Evolutionary conservation across 2,888 invertebrate genomes (phyloP), one percentile per base, ranked within the genome.

Genomic region (Poecilobothrus nobilitatus): DNA sequence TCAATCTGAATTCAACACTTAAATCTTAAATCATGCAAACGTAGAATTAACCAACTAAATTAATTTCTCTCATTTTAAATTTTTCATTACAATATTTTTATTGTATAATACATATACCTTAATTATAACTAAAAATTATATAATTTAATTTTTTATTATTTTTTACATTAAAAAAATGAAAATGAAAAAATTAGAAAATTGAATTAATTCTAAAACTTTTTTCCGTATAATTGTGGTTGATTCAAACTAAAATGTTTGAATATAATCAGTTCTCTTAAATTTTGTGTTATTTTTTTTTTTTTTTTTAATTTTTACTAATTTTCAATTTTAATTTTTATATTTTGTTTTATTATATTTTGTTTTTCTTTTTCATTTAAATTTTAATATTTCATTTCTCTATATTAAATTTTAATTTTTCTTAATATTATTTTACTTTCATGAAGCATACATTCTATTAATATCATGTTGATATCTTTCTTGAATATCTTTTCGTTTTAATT

Each of bases 401-500:
- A 18, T 34, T n/a, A 18, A 18, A 9, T 65, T 37, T 20, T 37
- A 34, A 37, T 15, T 37, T n/a, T 20, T 9, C n/a, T 34, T 65
- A n/a, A 65, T 7, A 18, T 65, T n/a, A 65, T 9, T 34, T 37
- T n/a, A 78, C 73, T 85, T 85, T 92, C 92, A 93, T 86, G 92
- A 93, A 71, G 92, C 91, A 83, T 97, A 97, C 93, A 97, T 94
- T 75, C 91, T 86, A 80, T 92, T 92, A 78, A 97, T 94, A 83
- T 95, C 94, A 74, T 91, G 89, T 83, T 94, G 90, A 86, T 96
- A 98, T 75, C 90, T 87, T 74, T 94, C 92, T 83, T 97, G 94
- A 76, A 98, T 96, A 81, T 94, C 94, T 86, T 95, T 96, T 77
- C 98, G 87, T 83, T 97, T 97, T 80, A 98, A 86, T 84, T 99